These are phyloP conservation scores for Chionodraco myersi DNA, from an alignment of 2,113 vertebrate genomes.

Conservation along the genomic window DNA sequence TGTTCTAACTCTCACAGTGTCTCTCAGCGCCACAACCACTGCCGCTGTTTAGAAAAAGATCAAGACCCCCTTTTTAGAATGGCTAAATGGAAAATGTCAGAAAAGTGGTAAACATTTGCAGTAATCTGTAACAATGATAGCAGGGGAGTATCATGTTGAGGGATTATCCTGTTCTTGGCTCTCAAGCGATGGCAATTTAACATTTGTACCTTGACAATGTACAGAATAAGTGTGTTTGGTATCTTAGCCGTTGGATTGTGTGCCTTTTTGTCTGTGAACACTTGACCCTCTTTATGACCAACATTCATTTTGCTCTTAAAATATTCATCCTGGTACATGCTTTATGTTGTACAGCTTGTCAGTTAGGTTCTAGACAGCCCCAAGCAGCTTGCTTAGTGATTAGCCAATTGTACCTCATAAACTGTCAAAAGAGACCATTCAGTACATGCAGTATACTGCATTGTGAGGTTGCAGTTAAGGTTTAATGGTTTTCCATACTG, in stretches of 20 bases:
- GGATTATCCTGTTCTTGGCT: conserved; percentile 57
- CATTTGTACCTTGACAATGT: conserved; percentile 28
- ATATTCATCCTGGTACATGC: conserved; percentile 14
- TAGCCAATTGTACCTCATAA: conserved; percentile 58
- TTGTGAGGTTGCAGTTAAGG: conserved; percentile 29
- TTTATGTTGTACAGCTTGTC: conserved; percentile 32
- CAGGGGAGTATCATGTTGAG: conserved; percentile 47
- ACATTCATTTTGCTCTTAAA: conserved; percentile 31
- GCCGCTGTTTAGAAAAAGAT: conserved; percentile 57
- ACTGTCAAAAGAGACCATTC: conserved; percentile 35
- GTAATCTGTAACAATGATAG: conserved; percentile 56
- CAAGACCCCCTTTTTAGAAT: conserved; percentile 46
- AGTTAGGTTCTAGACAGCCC: conserved; percentile 23
- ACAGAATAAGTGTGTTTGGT: conserved; percentile 20
- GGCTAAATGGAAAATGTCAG: conserved; percentile 60
- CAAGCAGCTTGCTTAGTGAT: conserved; percentile 44
- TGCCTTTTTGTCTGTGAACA: conserved; percentile 34
- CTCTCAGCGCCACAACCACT: conserved; percentile 32
- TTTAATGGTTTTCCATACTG: conserved; percentile 1
- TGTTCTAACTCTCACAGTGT: conserved; percentile 43
- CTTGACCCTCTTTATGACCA: conserved; percentile 27
- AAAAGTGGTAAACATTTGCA: conserved; percentile 60
- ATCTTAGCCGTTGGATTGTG: conserved; percentile 34
- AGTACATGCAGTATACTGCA: conserved; percentile 3
- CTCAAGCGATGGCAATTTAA: conserved; percentile 40